Percentiles rank a stretch among this genome's conserved stretches.
Evolutionary conservation across 2,888 invertebrate genomes (phyloP).

Genomic region (Leptinotarsa haldemani): DNA sequence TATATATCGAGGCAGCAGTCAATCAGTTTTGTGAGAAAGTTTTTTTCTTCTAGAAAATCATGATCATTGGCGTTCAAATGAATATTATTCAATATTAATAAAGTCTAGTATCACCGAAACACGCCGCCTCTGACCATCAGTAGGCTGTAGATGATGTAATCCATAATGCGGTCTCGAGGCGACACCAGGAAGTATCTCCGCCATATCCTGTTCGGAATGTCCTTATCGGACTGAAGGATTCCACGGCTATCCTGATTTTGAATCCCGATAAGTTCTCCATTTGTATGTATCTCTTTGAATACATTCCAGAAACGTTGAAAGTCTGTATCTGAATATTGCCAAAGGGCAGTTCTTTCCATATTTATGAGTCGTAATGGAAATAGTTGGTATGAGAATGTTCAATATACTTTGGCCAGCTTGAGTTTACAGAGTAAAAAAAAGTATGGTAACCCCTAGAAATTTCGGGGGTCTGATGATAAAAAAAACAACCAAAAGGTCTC

Average conservation of each 20-base stretch:
- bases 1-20: too few species aligned
- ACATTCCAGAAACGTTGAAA: constrained; percentile 11
- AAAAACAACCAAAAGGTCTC: too few species aligned
- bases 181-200: constrained; percentile 57
- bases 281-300: constrained; percentile 24
- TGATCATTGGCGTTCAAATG: too few species aligned
- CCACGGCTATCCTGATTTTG: constrained; percentile 49
- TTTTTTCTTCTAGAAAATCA: too few species aligned
- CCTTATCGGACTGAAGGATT: constrained; percentile 48
- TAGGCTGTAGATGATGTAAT: constrained; percentile 43
- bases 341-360: constrained; percentile 4
- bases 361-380: neutral
- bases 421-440: neutral
- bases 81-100: neutral
- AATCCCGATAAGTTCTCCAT: constrained; percentile 49
- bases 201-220: constrained; percentile 53
- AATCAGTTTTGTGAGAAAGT: too few species aligned
- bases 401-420: neutral
- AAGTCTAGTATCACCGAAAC: neutral
- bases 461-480: too few species aligned
- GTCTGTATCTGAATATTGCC: constrained; percentile 25
- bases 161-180: constrained; percentile 56
- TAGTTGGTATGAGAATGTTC: neutral
- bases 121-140: constrained; percentile 9
- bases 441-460: neutral